These are phyloP conservation scores for Chlorops oryzae DNA, from an alignment of 1,140 invertebrate genomes.

Conservation along the genomic window DNA sequence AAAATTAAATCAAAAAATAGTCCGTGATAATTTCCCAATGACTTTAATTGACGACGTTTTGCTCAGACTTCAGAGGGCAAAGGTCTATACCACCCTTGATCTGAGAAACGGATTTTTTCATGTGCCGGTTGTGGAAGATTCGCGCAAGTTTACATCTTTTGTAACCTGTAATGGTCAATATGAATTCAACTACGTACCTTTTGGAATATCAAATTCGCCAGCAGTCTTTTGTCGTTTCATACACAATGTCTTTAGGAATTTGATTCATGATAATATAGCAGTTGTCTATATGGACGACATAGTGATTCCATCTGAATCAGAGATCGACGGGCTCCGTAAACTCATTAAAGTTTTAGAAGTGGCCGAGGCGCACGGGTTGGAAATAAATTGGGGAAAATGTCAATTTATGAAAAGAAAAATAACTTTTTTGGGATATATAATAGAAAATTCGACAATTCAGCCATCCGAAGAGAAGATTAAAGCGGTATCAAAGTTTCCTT, in stretches of 20 bases:
- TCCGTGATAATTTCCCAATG: not conserved
- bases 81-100: slow-evolving; percentile 49
- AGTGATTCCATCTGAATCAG: slow-evolving; percentile 8
- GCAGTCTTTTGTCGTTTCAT: slow-evolving; percentile 31
- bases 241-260: not conserved
- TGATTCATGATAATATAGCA: not conserved
- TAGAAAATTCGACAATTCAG: not conserved
- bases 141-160: slow-evolving; percentile 40
- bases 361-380: not conserved
- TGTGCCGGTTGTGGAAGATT: slow-evolving; percentile 31
- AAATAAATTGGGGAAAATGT: slow-evolving; percentile 11
- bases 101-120: slow-evolving; percentile 47
- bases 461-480: not conserved
- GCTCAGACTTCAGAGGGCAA: not conserved
- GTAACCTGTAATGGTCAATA: slow-evolving; percentile 46
- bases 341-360: slow-evolving; percentile 9
- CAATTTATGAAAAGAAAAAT: not conserved
- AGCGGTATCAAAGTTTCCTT: not conserved
- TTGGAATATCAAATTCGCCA: slow-evolving; percentile 48
- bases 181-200: slow-evolving; percentile 47
- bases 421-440: not conserved
- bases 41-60: not conserved
- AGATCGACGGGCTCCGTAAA: slow-evolving; percentile 2
- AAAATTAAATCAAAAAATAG: not conserved
- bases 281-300: slow-evolving; percentile 13